Base-by-base conservation (phyloP, 2,113 vertebrate genomes). In the Athene noctua region DNA sequence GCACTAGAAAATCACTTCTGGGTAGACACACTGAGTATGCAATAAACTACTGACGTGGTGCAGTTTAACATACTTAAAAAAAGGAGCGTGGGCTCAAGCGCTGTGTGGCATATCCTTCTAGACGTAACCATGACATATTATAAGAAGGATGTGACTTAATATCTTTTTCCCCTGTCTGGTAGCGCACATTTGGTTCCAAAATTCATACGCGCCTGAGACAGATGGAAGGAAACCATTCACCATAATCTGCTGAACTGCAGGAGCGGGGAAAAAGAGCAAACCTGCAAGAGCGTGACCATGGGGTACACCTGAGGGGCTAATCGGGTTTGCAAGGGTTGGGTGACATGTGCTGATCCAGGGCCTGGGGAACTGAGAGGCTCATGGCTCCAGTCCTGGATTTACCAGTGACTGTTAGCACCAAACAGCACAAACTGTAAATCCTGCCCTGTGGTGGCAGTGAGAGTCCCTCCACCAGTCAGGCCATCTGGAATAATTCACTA, bases 401-500 rank as follows among this genome's bases (percentile, higher is more conserved):
- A 75, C 80, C 61, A 96, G 58, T 15, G 11, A 72, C 92, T 95
- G 66, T 82, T 75, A 88, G 44, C 14, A 7, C 34, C 94, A 75
- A 95, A 86, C n/a, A 11, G 26, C 88, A 65, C 32, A 44, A 96
- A 75, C 71, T 86, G 91, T 94, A 88, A 89, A 95, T 96, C 86
- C 74, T 82, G 62, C 70, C 71, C 59, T 80, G 52, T 72, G 27
- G 57, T 42, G 32, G 78, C 86, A 74, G 66, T 95, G 88, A 93
- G 44, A 92, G 29, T 95, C 63, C 36, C 51, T 65, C 62, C 91
- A 80, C 95, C 27, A 57, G 6, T 88, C 91, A 80, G 66, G 54
- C 91, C 84, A 96, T 57, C 92, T 80, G 93, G 86, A 97, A 97
- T 93, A 96, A 97, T 93, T 95, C 90, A 90, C 83, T 84, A 93